A percentile compares a stretch with the other conserved stretches of the same genome.
Conservation (phyloP, 2,888 invertebrate species). For the Hololepta plana region DNA sequence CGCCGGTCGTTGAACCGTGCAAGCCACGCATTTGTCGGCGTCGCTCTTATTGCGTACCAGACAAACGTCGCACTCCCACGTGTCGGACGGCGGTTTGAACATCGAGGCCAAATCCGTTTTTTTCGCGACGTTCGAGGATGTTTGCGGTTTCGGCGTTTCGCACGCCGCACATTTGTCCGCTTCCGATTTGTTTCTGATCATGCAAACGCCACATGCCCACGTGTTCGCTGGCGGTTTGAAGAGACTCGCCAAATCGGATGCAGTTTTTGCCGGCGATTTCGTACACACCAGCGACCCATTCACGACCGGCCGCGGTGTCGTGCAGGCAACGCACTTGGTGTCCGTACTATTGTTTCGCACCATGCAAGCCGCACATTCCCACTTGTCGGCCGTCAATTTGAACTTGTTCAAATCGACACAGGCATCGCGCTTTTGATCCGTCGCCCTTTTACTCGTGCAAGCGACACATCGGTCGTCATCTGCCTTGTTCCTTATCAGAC, state of each 20-base stretch:
- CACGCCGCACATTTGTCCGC: conserved; percentile 34
- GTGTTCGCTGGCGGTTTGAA: conserved; percentile 27
- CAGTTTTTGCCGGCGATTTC: conserved; percentile 33
- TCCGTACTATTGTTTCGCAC: conserved; percentile 30
- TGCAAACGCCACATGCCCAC: conserved; percentile 41
- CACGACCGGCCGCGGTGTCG: conserved; percentile 30
- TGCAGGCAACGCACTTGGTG: conserved; percentile 38
- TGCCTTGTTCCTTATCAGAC: conserved; percentile 34
- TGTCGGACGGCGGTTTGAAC: conserved; percentile 8
- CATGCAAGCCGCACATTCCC: conserved; percentile 44
- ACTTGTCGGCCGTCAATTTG: conserved; percentile 20
- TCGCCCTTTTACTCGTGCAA: conserved; percentile 32
- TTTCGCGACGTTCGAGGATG: conserved; percentile 4
- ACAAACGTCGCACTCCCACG: conserved; percentile 38
- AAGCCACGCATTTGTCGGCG: conserved; percentile 29
- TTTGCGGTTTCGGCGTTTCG: conserved; percentile 26
- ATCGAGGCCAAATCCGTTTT: conserved; percentile 19
- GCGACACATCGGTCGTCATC: conserved; percentile 31
- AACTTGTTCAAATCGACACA: conserved; percentile 16
- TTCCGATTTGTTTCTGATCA: conserved; percentile 34
- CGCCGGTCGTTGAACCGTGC: conserved; percentile 26
- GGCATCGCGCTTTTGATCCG: too few relatives aligned
- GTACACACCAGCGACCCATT: too few relatives aligned
- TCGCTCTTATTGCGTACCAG: conserved; percentile 32
- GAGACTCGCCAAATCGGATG: too few relatives aligned